Evolutionary conservation across 1,140 invertebrate genomes (phyloP).

Genomic region (Vanessa atalanta): DNA sequence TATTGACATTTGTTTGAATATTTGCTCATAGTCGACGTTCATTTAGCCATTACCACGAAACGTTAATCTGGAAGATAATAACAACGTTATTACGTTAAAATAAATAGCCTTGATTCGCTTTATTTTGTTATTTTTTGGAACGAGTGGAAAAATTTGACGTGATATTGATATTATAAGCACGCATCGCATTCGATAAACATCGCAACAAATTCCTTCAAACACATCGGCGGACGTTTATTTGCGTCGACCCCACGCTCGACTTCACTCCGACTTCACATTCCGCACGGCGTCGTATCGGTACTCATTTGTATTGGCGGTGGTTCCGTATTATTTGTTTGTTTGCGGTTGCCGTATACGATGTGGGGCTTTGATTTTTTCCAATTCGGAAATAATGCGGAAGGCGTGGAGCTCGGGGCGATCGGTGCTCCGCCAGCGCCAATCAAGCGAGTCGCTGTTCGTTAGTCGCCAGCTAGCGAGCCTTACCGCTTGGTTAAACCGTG

Average conservation of each 20-base stretch:
- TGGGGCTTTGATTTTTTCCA: conserved; percentile 77
- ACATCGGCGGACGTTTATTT: conserved; percentile 76
- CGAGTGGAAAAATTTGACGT: conserved; percentile 19
- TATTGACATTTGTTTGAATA: conserved; percentile 55
- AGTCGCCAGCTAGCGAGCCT: conserved; percentile 55
- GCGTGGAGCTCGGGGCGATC: conserved; percentile 62
- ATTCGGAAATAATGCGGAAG: conserved; percentile 75
- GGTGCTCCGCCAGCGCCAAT: conserved; percentile 58
- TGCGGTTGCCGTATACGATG: conserved; percentile 70
- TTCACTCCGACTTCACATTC: conserved; percentile 66
- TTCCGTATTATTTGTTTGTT: conserved; percentile 78
- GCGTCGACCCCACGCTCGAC: conserved; percentile 68
- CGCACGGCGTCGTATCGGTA: conserved; percentile 67
- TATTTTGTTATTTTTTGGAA: conserved; percentile 13
- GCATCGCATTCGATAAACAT: conserved; percentile 72
- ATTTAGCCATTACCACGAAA: conserved; percentile 17
- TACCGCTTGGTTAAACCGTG: conserved; percentile 64
- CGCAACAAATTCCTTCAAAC: conserved; percentile 74
- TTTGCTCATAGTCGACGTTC: conserved; percentile 31
- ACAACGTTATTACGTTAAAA: not conserved
- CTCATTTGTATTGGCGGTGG: conserved; percentile 77
- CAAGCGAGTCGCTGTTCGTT: conserved; percentile 71
- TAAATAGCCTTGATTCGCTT: not conserved
- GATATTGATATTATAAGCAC: conserved; percentile 52
- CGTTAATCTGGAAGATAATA: conserved; percentile 10